Percentiles rank a stretch among this genome's conserved stretches.
Conservation (phyloP, 2,113 vertebrate genomes). For the Chitala chitala region DNA sequence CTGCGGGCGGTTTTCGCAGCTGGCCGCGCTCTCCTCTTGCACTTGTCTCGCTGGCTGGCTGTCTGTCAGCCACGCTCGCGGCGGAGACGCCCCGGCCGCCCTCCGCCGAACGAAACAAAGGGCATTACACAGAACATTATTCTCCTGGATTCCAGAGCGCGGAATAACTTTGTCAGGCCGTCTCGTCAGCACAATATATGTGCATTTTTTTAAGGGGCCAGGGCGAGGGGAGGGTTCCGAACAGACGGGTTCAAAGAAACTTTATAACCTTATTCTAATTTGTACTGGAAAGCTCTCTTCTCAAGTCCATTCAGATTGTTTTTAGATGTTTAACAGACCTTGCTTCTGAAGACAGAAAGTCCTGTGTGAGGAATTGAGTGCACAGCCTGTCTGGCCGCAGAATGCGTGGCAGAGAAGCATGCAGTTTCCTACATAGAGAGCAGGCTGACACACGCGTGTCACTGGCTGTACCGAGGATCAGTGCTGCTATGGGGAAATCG, state of each 20-base stretch:
- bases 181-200: conserved; percentile 10
- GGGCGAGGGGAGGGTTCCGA: neutral
- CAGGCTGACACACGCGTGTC: too few species aligned
- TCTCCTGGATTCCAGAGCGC: conserved; percentile 25
- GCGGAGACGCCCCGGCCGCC: neutral
- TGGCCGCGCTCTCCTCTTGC: conserved; percentile 41
- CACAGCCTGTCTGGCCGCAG: neutral
- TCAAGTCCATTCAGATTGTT: neutral
- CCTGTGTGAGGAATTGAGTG: neutral
- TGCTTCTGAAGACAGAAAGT: neutral
- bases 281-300: neutral
- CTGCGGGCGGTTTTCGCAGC: conserved; percentile 45
- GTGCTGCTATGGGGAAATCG: neutral
- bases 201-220: neutral
- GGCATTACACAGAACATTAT: conserved; percentile 13
- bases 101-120: conserved; percentile 24
- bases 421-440: too few species aligned
- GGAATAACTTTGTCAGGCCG: conserved; percentile 32
- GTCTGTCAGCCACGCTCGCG: conserved; percentile 49
- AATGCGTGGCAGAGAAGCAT: neutral
- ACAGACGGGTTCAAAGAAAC: conserved; percentile 11
- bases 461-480: neutral
- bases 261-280: neutral
- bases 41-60: conserved; percentile 69
- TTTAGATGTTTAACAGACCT: conserved; percentile 9